These are phyloP conservation scores for Torymus aiolomorphi DNA, from an alignment of 2,888 invertebrate genomes.

Conservation along the genomic window DNA sequence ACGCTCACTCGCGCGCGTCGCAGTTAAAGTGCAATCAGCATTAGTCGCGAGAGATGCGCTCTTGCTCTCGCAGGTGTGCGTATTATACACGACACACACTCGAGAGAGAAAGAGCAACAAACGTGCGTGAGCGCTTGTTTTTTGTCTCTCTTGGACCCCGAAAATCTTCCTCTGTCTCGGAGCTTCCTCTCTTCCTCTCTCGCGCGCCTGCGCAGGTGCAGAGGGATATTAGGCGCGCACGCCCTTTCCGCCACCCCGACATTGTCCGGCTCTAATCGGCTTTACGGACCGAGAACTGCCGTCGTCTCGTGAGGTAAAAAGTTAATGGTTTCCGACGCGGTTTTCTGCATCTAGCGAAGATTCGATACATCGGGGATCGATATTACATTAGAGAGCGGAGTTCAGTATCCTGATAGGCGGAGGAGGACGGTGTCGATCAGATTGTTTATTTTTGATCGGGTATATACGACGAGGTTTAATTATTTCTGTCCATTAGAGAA, in stretches of 20 bases:
- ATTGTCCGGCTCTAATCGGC: constrained; percentile 19
- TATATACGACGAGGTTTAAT: no score
- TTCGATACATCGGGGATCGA: no score
- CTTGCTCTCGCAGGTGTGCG: constrained; percentile 33
- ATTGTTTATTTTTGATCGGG: no score
- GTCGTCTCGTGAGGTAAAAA: background rate
- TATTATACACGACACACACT: constrained; percentile 6
- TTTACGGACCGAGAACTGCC: background rate
- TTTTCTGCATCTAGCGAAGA: no score
- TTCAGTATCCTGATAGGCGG: no score
- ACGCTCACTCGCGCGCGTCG: background rate
- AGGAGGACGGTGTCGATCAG: no score
- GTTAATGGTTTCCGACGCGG: no score
- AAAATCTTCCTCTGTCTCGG: constrained; percentile 16
- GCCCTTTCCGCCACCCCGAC: constrained; percentile 8
- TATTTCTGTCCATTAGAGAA: no score
- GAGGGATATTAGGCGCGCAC: constrained; percentile 23
- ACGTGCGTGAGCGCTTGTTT: background rate
- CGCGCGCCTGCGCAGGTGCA: no score
- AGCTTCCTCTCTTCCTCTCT: background rate
- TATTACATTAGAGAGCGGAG: no score
- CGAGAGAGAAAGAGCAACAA: background rate
- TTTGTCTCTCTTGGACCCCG: background rate
- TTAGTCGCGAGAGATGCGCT: constrained; percentile 28
- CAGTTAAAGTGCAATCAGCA: constrained; percentile 54